Conservation (phyloP, 2,113 vertebrate genomes). For the Pyrgilauda ruficollis region DNA sequence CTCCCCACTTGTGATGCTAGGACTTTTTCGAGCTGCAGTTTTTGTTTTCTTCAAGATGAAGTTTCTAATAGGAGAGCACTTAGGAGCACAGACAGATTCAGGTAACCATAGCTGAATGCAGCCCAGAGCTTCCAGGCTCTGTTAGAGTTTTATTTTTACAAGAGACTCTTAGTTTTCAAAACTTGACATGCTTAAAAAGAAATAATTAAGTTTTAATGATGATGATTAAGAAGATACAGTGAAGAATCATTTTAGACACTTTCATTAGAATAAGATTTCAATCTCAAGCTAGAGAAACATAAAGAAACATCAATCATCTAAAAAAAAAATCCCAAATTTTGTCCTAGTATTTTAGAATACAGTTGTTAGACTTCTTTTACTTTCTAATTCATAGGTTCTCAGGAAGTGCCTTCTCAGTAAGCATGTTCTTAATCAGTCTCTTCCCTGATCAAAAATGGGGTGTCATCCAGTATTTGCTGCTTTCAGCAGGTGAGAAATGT, state of each 20-base stretch:
- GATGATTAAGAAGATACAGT: neutral
- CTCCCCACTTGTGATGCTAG: neutral
- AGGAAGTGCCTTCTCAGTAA: neutral
- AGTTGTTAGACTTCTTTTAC: neutral
- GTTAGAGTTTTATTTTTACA: neutral
- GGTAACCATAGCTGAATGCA: neutral
- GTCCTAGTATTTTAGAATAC: neutral
- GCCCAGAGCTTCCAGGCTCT: neutral
- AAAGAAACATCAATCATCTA: neutral
- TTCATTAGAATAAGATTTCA: neutral
- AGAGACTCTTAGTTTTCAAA: neutral
- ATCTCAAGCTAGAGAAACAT: neutral
- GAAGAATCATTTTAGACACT: neutral
- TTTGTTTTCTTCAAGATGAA: neutral
- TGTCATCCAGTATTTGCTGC: neutral
- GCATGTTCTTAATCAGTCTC: neutral
- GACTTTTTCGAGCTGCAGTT: neutral
- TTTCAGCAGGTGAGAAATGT: neutral
- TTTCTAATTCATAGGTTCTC: neutral
- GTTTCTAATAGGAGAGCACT: neutral
- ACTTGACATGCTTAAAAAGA: no score
- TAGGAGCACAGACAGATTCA: neutral
- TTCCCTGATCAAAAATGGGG: neutral
- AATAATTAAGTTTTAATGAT: neutral
- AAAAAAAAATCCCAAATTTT: no score